Evolutionary conservation across 2,113 vertebrate species (phyloP).

Genomic region (Illadopsis cleaveri): DNA sequence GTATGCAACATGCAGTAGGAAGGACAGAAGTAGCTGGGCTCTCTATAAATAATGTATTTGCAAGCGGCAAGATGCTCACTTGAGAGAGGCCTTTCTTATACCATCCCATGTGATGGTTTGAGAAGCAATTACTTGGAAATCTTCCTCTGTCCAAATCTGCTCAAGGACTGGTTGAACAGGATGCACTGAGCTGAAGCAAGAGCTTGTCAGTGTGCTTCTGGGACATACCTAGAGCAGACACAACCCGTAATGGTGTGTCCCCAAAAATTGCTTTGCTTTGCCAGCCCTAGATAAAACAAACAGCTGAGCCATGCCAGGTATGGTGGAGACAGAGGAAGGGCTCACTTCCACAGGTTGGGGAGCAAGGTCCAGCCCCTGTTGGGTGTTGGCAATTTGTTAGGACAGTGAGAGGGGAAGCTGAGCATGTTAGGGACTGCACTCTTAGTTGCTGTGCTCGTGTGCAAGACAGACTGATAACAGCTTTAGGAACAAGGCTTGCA

Average conservation of each 20-base stretch:
- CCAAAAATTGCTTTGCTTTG: not conserved
- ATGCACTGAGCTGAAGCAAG: not conserved
- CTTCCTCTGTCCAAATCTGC: not conserved
- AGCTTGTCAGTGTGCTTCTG: not conserved
- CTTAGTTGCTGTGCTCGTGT: fast-evolving
- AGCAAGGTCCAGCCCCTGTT: fast-evolving
- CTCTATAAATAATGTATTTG: not conserved
- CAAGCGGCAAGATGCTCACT: not conserved
- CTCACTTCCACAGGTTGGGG: fast-evolving
- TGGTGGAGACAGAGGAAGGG: not conserved
- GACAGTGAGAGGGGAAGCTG: not conserved
- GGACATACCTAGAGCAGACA: not conserved
- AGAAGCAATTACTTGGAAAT: not conserved
- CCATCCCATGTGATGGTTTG: not conserved
- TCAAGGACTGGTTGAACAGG: not conserved
- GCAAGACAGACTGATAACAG: not conserved
- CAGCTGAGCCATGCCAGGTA: not conserved
- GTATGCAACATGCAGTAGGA: not conserved
- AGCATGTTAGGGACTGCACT: not conserved
- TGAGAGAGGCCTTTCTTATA: not conserved
- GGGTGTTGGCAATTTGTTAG: not conserved
- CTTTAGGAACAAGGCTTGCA: not conserved
- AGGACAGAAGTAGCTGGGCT: not conserved
- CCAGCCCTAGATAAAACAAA: not conserved
- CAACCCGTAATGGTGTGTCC: fast-evolving